These are phyloP conservation scores for Eristalis pertinax DNA, from an alignment of 2,888 invertebrate genomes.

Conservation along the genomic window DNA sequence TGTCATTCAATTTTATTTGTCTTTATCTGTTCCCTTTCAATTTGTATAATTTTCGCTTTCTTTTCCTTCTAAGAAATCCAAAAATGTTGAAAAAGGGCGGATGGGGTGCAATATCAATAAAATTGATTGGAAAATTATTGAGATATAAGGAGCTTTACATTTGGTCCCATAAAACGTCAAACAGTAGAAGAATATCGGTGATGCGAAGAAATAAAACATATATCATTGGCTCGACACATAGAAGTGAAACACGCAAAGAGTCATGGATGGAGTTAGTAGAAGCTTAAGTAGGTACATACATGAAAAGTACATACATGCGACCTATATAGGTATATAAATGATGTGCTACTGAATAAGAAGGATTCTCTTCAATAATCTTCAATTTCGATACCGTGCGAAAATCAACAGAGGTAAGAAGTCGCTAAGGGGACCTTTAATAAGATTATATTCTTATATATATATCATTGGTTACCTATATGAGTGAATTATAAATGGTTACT, in stretches of 20 bases:
- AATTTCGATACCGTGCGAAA: slow-evolving; percentile 49
- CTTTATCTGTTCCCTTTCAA: slow-evolving; percentile 30
- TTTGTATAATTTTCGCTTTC: slow-evolving; percentile 43
- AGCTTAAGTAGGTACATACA: not conserved
- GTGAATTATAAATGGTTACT: slow-evolving; percentile 21
- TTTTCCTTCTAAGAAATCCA: slow-evolving; percentile 14
- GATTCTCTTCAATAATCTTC: slow-evolving; percentile 52
- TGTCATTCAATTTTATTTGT: slow-evolving; percentile 55
- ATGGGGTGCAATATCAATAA: slow-evolving; percentile 57
- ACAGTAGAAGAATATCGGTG: slow-evolving; percentile 12
- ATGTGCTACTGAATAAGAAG: slow-evolving; percentile 28
- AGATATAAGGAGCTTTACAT: slow-evolving; percentile 60
- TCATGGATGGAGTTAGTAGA: not conserved
- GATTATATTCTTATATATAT: slow-evolving; percentile 28
- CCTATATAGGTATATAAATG: slow-evolving; percentile 1
- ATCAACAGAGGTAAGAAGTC: slow-evolving; percentile 32
- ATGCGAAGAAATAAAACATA: slow-evolving; percentile 43
- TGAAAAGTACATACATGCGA: slow-evolving; percentile 3
- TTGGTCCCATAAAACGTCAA: slow-evolving; percentile 40
- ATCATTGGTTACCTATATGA: slow-evolving; percentile 2
- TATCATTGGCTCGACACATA: slow-evolving; percentile 45
- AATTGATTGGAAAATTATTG: slow-evolving; percentile 64
- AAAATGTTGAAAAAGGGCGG: slow-evolving; percentile 46
- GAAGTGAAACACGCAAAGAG: slow-evolving; percentile 42
- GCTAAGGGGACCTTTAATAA: slow-evolving; percentile 37